Evolutionary conservation across 2,888 invertebrate species (phyloP).

Genomic region (Chaitophorus viminalis): DNA sequence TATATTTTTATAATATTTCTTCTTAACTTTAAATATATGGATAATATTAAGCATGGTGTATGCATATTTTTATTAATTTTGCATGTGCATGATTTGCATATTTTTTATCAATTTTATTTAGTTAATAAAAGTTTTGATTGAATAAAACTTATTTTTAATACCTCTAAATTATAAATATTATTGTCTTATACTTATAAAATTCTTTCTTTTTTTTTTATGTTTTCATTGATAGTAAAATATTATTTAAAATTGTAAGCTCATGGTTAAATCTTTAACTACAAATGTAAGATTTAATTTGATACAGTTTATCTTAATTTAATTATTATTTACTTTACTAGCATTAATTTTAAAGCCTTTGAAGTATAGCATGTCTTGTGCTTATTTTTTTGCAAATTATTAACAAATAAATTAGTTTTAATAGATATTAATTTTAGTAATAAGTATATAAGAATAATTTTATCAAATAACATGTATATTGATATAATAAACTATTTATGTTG

Average conservation of each 20-base stretch:
- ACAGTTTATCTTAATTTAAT: not conserved
- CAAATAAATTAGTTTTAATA: slow-evolving; percentile 39
- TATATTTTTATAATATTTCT: slow-evolving; percentile 10
- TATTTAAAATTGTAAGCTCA: not conserved
- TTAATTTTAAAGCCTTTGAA: not conserved
- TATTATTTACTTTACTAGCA: not conserved
- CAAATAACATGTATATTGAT: slow-evolving; percentile 30
- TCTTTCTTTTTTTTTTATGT: not conserved
- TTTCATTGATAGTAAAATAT: not conserved
- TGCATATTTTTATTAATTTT: not conserved
- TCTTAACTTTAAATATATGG: not conserved
- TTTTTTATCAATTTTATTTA: not conserved
- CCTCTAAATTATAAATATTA: not conserved
- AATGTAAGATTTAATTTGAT: not conserved
- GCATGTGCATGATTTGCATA: slow-evolving; percentile 47
- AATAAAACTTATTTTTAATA: not conserved
- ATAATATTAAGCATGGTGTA: slow-evolving; percentile 18
- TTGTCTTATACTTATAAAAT: not conserved
- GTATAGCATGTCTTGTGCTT: slow-evolving; percentile 17
- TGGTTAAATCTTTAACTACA: not conserved
- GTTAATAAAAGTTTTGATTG: not conserved
- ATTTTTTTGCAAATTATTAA: not conserved
- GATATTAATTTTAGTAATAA: not conserved
- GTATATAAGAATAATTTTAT: slow-evolving; percentile 28
- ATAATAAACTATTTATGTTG: slow-evolving; percentile 65